A percentile compares a stretch with the other conserved stretches of the same genome.
phyloP scores from a whole-genome alignment of 2,797 vertebrate species.

The Poeciliopsis presidionis region DNA sequence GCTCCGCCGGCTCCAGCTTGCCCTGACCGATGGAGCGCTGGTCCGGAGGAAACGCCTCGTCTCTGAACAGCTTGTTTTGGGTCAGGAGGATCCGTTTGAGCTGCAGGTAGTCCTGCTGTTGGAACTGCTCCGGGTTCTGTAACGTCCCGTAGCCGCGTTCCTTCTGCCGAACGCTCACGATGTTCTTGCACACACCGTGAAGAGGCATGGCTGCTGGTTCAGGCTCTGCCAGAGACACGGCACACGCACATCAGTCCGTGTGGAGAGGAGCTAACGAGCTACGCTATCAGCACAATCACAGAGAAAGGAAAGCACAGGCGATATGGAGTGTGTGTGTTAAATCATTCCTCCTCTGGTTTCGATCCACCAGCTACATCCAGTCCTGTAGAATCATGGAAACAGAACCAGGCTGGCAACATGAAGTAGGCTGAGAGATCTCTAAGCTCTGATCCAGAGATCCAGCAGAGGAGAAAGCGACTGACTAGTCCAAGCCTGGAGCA shows the following conservation, averaged over 20 bases:
- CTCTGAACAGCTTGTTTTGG: conserved; percentile 54
- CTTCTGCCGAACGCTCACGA: conserved; percentile 68
- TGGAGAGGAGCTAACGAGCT: no score
- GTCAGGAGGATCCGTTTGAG: conserved; percentile 59
- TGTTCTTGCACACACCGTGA: conserved; percentile 70
- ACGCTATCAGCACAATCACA: no score
- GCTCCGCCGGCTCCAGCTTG: conserved; percentile 33
- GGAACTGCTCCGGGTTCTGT: conserved; percentile 63
- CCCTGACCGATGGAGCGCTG: conserved; percentile 64
- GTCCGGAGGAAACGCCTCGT: conserved; percentile 75
- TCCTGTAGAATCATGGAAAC: neutral
- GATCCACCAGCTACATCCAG: neutral
- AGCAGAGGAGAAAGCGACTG: neutral
- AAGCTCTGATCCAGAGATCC: neutral
- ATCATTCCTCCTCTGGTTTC: neutral
- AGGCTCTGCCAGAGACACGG: neutral
- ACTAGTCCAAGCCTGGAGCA: neutral
- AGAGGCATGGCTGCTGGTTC: conserved; percentile 66
- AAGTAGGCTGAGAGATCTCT: neutral
- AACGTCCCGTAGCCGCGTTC: conserved; percentile 59
- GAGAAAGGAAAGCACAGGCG: no score
- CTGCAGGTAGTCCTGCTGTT: conserved; percentile 70
- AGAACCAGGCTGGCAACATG: neutral
- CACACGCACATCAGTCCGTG: neutral
- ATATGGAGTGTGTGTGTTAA: neutral